Percentiles rank a stretch among this genome's conserved stretches.
Conservation (phyloP, 2,888 invertebrate genomes). For the Leptinotarsa tumamoca region DNA sequence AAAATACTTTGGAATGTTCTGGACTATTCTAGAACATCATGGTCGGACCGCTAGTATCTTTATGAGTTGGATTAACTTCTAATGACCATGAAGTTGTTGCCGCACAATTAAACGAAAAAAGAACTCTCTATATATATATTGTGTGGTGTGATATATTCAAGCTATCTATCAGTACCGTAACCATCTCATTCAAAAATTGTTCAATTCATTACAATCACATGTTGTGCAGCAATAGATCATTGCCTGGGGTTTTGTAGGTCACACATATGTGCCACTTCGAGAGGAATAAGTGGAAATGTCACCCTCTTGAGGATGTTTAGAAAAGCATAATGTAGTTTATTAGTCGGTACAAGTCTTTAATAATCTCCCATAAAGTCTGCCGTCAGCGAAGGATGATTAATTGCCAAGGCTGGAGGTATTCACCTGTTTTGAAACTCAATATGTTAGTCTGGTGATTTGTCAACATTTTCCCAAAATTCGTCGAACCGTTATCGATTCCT, state of each 20-base stretch:
- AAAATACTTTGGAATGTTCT: too few species aligned
- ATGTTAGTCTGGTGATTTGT: constrained; percentile 13
- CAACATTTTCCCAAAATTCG: background rate
- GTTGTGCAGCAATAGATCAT: constrained; percentile 19
- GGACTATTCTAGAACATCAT: too few species aligned
- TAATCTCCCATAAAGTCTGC: constrained; percentile 20
- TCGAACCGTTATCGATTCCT: constrained; percentile 11
- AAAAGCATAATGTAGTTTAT: constrained; percentile 27
- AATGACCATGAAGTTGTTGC: too few species aligned
- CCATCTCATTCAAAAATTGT: constrained; percentile 17
- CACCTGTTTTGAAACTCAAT: constrained; percentile 31
- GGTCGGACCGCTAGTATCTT: too few species aligned
- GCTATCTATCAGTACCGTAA: background rate
- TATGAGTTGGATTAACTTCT: too few species aligned
- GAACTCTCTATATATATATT: too few species aligned
- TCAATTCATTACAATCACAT: constrained; percentile 15
- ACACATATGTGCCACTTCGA: constrained; percentile 19
- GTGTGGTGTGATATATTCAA: too few species aligned
- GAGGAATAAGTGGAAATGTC: constrained; percentile 25
- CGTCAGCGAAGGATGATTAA: constrained; percentile 17
- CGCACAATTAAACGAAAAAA: too few species aligned
- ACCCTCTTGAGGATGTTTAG: constrained; percentile 30
- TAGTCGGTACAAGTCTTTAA: constrained; percentile 22
- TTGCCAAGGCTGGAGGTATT: constrained; percentile 11
- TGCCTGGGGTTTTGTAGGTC: constrained; percentile 10